These are phyloP conservation scores for Sinocyclocheilus maitianheensis DNA, from an alignment of 2,113 vertebrate species.

Conservation along the genomic window DNA sequence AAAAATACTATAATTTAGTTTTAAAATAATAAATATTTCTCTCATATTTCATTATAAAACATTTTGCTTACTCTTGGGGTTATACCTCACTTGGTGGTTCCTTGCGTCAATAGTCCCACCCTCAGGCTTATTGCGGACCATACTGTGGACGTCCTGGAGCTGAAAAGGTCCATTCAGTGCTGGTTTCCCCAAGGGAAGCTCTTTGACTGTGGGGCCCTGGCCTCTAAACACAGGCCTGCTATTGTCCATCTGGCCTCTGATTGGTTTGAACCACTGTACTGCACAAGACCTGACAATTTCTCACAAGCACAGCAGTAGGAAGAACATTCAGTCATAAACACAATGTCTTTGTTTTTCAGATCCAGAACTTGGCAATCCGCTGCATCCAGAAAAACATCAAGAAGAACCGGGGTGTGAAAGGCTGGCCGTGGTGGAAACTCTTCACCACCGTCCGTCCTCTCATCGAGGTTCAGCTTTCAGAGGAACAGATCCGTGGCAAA, in stretches of 20 bases:
- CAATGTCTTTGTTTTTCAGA: constrained; percentile 69
- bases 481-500: constrained; percentile 93
- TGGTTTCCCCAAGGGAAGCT: constrained; percentile 6
- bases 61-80: neutral
- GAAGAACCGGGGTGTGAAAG: constrained; percentile 94
- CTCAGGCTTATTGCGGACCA: neutral
- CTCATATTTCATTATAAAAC: neutral
- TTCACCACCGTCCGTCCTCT: constrained; percentile 92
- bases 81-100: neutral
- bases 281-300: neutral
- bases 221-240: constrained; percentile 8
- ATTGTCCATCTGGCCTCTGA: constrained; percentile 28
- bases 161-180: constrained; percentile 27
- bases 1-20: neutral
- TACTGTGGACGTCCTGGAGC: neutral
- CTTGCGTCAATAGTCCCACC: neutral
- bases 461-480: constrained; percentile 92
- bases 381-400: constrained; percentile 98
- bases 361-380: constrained; percentile 94
- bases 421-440: constrained; percentile 96
- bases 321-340: neutral
- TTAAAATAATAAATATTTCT: neutral
- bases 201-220: constrained; percentile 16
- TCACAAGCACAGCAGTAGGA: neutral
- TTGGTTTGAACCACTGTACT: constrained; percentile 13